These are phyloP conservation scores for Palaemon carinicauda DNA, from an alignment of 1,140 invertebrate species.

Conservation along the genomic window DNA sequence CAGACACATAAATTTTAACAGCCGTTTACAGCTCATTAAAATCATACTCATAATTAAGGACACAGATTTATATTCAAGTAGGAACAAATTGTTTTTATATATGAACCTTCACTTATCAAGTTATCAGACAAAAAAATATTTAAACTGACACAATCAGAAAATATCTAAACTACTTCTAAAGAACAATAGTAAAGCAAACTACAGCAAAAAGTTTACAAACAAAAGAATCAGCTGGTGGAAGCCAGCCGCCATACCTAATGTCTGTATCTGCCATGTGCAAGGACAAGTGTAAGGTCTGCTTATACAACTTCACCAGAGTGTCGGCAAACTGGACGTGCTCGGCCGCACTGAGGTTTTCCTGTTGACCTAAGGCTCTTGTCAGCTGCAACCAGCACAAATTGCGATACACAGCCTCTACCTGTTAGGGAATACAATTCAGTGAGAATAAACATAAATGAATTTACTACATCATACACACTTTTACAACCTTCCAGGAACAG, in stretches of 20 bases:
- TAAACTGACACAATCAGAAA: neutral
- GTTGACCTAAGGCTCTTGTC: slow-evolving; percentile 20
- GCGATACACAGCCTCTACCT: slow-evolving; percentile 30
- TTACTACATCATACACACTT: too few relatives aligned
- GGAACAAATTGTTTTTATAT: too few relatives aligned
- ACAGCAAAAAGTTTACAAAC: too few relatives aligned
- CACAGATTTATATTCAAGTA: too few relatives aligned
- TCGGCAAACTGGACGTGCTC: slow-evolving; percentile 31
- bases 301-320: slow-evolving; percentile 20
- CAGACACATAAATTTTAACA: too few relatives aligned
- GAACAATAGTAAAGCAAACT: neutral
- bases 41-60: too few relatives aligned
- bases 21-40: too few relatives aligned
- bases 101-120: too few relatives aligned
- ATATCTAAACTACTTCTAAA: neutral
- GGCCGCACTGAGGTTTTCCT: neutral
- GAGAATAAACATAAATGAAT: too few relatives aligned
- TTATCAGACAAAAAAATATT: too few relatives aligned
- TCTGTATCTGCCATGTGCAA: slow-evolving; percentile 44
- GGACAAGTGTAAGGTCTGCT: slow-evolving; percentile 18
- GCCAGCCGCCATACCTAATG: slow-evolving; percentile 42
- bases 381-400: slow-evolving; percentile 32
- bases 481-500: too few relatives aligned
- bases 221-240: too few relatives aligned
- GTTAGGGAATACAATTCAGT: neutral